Base-by-base conservation (phyloP, 2,888 invertebrate genomes). In the Acanthosepion lycidas region DNA sequence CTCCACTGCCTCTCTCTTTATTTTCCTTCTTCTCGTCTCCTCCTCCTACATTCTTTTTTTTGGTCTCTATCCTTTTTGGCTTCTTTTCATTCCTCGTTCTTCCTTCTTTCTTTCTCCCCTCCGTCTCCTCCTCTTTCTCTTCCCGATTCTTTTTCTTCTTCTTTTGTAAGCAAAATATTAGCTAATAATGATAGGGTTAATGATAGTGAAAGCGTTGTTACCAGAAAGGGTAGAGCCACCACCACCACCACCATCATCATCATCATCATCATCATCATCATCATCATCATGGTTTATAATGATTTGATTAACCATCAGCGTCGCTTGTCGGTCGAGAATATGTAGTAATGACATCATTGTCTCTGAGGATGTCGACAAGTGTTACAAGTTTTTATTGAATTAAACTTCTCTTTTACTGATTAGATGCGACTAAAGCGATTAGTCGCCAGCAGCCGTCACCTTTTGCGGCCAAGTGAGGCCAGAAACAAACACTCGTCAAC, bases 351-450 rank as follows among this genome's bases (percentile, higher is more conserved):
- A n/a, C 78, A 78, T 78, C 78, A 78, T 78, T 78, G 78, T 78
- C 78, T 78, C 78, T n/a, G 15, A 78, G n/a, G 78, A n/a, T 78
- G 78, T 78, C n/a, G 78, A n/a, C n/a, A 78, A 78, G 78, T 78
- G 78, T 78, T 78, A 78, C 20, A 78, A 78, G 78, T 33, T 33
- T n/a, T n/a, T 33, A 78, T 78, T 78, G 78, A 78, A 78, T 78
- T 78, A 78, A 78, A 78, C 78, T 78, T 78, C 33, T 78, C n/a
- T 78, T 78, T 78, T n/a, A 78, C 78, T 78, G 78, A 78, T 78
- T 78, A 78, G 78, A 78, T 33, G 78, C n/a, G 78, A 78, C 78
- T 78, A 78, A 78, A 78, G 33, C 78, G 78, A 78, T 78, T 78
- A 78, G 78, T 78, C 78, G 78, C n/a, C n/a, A 15, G n/a, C 78